Percentiles rank a stretch among this genome's conserved stretches.
These are phyloP conservation scores for Seriola quinqueradiata DNA, from an alignment of 2,113 vertebrate genomes.

Conservation along the genomic window DNA sequence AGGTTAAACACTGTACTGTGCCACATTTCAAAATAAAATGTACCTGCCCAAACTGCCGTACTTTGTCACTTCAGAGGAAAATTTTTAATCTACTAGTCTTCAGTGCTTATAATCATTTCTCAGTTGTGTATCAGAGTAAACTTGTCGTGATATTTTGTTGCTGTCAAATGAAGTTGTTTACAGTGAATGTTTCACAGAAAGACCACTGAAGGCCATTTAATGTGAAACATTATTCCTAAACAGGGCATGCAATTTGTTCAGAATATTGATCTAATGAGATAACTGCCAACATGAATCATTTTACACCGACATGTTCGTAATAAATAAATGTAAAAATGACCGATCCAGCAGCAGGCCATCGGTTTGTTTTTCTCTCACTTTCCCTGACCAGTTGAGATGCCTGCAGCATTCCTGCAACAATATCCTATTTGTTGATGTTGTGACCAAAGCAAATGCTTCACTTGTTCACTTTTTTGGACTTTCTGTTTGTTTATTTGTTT, in stretches of 20 bases:
- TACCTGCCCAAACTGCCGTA: background rate
- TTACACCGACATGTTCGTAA: too few species aligned
- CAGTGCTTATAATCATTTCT: background rate
- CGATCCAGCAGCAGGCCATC: background rate
- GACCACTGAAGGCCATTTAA: too few species aligned
- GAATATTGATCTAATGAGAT: too few species aligned
- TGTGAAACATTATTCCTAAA: too few species aligned
- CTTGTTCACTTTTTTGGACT: conserved; percentile 33
- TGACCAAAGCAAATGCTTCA: conserved; percentile 9
- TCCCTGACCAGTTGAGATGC: background rate
- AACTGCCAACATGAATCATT: background rate
- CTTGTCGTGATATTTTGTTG: background rate
- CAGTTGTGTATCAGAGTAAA: background rate
- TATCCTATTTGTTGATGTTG: conserved; percentile 22
- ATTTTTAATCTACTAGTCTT: background rate
- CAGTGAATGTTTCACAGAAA: too few species aligned
- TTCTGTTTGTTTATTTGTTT: conserved; percentile 45
- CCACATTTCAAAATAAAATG: conserved; percentile 16
- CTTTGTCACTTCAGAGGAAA: background rate
- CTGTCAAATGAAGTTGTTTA: too few species aligned
- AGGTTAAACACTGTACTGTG: conserved; percentile 1
- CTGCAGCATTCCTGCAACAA: conserved; percentile 10
- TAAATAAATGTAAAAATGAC: background rate
- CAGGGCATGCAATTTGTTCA: too few species aligned
- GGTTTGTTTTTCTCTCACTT: conserved; percentile 17